Base-by-base conservation (phyloP, 2,113 vertebrate species). In the Melanostigma gelatinosum region DNA sequence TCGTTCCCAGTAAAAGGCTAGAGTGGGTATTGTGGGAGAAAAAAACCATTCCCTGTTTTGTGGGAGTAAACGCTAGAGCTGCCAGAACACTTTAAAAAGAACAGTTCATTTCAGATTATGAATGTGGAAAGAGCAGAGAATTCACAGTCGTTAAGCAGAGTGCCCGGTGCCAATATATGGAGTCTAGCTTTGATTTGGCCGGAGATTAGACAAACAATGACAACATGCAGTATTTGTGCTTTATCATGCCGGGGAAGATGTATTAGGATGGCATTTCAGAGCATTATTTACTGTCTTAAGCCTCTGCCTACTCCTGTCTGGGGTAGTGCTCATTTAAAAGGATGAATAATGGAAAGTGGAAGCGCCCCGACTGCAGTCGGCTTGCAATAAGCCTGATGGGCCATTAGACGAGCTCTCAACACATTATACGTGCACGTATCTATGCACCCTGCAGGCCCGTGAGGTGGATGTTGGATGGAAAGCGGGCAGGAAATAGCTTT, bases 381-480 rank as follows among this genome's bases (percentile, higher is more conserved):
- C 55, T 50, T 71, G 68, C 83, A 85, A 55, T 86, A 84, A 82
- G 75, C 67, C 69, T 34, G 40, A 48, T 22, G 40, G 77, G 74
- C 79, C 84, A 42, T 89, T 78, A 76, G 77, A 77, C 38, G 42
- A 83, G 54, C 27, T 66, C 82, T 87, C 57, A 52, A 75, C 85
- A 85, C 75, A 87, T 92, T 87, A 34, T 34, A 90, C 71, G 32
- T 29, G 20, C 67, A 15, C 66, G 75, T 80, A 85, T 89, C 78
- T 82, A n/a, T 75, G 79, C 80, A 84, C 82, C 84, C 73, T 67
- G 79, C 71, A 79, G 84, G 68, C 69, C 71, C 8, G 40, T 29
- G 63, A 84, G 90, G 85, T 91, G 84, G 84, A 79, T 85, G 79
- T 88, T 91, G 91, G 91, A 93, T 70, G 38, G 52, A 71, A 79